Conservation (phyloP, 2,113 vertebrate genomes). For the Ictalurus punctatus region DNA sequence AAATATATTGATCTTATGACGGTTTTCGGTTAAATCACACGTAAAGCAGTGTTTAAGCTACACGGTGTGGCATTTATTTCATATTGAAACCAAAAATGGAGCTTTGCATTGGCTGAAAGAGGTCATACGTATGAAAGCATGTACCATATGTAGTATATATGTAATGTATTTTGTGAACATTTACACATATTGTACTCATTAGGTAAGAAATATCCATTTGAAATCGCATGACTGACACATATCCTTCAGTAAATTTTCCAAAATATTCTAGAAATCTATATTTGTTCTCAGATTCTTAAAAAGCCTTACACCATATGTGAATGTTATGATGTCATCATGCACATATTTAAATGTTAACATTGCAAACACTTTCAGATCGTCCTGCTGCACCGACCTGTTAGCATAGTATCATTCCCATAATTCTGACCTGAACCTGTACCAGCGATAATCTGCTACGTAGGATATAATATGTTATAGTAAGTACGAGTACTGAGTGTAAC, state of each 20-base stretch:
- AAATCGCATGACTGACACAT: not conserved
- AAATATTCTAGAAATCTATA: not conserved
- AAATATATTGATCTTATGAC: not conserved
- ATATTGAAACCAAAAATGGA: slow-evolving; percentile 6
- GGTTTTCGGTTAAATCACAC: not conserved
- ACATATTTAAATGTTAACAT: not conserved
- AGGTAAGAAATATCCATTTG: not conserved
- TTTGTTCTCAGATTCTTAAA: not conserved
- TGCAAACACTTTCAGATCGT: too few relatives aligned
- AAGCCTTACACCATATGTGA: not conserved
- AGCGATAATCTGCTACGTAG: not conserved
- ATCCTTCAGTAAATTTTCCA: not conserved
- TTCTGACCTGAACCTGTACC: too few relatives aligned
- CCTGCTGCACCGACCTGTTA: too few relatives aligned
- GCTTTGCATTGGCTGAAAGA: not conserved
- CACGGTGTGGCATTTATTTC: not conserved
- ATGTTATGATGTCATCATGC: not conserved
- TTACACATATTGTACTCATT: not conserved
- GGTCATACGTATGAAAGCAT: not conserved
- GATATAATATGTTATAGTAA: not conserved
- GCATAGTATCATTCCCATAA: not conserved
- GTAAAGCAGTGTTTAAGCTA: not conserved
- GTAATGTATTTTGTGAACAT: not conserved
- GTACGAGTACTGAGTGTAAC: slow-evolving; percentile 5
- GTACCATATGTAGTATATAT: not conserved